Base-by-base conservation (phyloP, 2,113 vertebrate species). In the Epinephelus fuscoguttatus region DNA sequence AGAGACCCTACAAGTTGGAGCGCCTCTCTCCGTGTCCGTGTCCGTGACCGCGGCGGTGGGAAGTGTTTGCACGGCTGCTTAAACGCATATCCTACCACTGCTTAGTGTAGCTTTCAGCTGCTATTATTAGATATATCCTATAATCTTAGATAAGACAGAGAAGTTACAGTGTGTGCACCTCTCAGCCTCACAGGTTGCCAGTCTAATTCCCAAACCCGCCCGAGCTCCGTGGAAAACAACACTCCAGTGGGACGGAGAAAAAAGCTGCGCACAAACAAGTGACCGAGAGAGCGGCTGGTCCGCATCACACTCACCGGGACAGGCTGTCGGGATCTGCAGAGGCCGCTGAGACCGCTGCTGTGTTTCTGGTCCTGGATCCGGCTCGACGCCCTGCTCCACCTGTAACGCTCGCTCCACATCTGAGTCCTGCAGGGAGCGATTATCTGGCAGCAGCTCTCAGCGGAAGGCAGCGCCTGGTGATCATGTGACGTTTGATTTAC, bases 121-220 rank as follows among this genome's bases (percentile, higher is more conserved):
- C 86, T 93, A 93, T 89, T 91, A 88, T 88, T 92, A 92, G 93
- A 87, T 67, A 76, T 89, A 67, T 85, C 88, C 86, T 70, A 71
- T 94, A 90, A 93, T 89, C 90, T 90, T 57, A 75, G 63, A 80
- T 83, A 81, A 90, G 68, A 78, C 86, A 3, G 49, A 66, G 14
- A 80, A 88, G 86, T 81, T 70, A 78, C 50, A 85, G 19, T 5
- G 64, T 18, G 17, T 18, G 80, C 79, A 10, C 73, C 70, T 67
- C 66, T 47, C 15, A 42, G 23, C 14, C 42, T 59, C 52, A 59
- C 61, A 52, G 84, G 66, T 80, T 71, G 66, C 19, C 37, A 59
- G 68, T 72, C 69, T 60, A 78, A 78, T 64, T 81, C 80, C 79
- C 81, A 40, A 78, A 49, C 15, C 53, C 56, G 13, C 45, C 45